phyloP scores from a whole-genome alignment of 64 coral and sea anemone species.

The Pocillopora verrucosa region DNA sequence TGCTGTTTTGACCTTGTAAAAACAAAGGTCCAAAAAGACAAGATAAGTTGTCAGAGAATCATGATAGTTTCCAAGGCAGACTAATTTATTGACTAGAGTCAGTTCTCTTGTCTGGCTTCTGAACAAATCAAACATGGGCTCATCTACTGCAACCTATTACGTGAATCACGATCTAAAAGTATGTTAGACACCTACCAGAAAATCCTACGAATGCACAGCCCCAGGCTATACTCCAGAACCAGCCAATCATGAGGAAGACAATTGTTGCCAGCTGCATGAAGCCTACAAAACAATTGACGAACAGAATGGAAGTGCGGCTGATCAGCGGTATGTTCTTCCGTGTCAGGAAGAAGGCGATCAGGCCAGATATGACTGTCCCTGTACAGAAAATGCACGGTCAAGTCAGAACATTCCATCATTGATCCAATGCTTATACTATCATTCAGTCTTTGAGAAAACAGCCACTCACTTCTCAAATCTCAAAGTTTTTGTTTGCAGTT shows the following conservation, averaged over 20 bases:
- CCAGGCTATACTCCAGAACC: constrained; percentile 98
- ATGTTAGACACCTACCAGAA: constrained; percentile 52
- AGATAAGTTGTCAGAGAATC: no score
- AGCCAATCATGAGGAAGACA: constrained; percentile 92
- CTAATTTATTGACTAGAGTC: no score
- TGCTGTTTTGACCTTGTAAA: no score
- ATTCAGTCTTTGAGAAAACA: no score
- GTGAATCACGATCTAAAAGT: background rate
- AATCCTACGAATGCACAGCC: constrained; percentile 95
- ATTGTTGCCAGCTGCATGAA: constrained; percentile 79
- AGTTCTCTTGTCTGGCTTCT: no score
- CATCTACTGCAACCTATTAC: background rate
- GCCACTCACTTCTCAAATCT: no score
- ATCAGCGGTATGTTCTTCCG: constrained; percentile 34
- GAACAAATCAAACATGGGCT: background rate
- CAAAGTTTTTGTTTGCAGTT: no score
- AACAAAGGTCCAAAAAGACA: no score
- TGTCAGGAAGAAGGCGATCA: constrained; percentile 79
- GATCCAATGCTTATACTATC: background rate
- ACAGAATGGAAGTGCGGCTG: constrained; percentile 65
- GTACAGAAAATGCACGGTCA: background rate
- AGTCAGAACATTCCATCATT: background rate
- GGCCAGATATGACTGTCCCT: constrained; percentile 85
- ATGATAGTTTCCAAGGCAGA: no score
- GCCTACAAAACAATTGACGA: constrained; percentile 83